phyloP scores from a whole-genome alignment of 2,888 invertebrate genomes.

The Leptopilina myrica region DNA sequence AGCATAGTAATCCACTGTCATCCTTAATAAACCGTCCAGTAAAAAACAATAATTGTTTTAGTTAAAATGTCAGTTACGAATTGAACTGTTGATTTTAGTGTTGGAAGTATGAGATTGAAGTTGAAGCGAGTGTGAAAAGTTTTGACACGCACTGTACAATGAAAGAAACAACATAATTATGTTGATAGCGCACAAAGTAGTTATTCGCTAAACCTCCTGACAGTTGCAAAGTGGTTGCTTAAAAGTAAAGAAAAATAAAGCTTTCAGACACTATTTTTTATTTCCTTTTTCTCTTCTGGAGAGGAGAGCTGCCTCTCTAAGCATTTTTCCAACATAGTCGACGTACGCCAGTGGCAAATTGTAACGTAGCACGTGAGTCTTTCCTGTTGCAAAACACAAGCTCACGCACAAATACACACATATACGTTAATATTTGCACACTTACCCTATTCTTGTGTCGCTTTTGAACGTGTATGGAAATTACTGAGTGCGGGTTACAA shows the following conservation, averaged over 20 bases:
- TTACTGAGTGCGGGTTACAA: constrained; percentile 46
- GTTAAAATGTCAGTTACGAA: not conserved
- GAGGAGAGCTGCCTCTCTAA: not conserved
- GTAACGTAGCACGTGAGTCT: constrained; percentile 60
- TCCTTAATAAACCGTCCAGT: no score
- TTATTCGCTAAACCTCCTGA: constrained; percentile 19
- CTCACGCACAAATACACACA: not conserved
- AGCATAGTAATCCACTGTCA: no score
- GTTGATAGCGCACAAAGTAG: constrained; percentile 31
- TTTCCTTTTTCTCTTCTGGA: not conserved
- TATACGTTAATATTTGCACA: constrained; percentile 24
- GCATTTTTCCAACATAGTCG: constrained; percentile 26
- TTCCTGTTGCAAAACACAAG: constrained; percentile 46
- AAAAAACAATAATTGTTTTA: no score
- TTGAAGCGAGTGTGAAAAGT: not conserved
- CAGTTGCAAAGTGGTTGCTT: constrained; percentile 34
- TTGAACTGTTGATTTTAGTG: not conserved
- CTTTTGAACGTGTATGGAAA: constrained; percentile 51
- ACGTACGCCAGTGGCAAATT: constrained; percentile 58
- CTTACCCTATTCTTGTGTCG: constrained; percentile 23
- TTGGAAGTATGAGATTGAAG: not conserved
- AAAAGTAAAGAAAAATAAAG: not conserved
- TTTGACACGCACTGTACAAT: not conserved
- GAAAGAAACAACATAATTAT: constrained; percentile 26
- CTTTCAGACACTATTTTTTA: constrained; percentile 20